A percentile compares a stretch with the other conserved stretches of the same genome.
These are phyloP conservation scores for Parnassius smintheus DNA, from an alignment of 2,888 invertebrate genomes.

Conservation along the genomic window DNA sequence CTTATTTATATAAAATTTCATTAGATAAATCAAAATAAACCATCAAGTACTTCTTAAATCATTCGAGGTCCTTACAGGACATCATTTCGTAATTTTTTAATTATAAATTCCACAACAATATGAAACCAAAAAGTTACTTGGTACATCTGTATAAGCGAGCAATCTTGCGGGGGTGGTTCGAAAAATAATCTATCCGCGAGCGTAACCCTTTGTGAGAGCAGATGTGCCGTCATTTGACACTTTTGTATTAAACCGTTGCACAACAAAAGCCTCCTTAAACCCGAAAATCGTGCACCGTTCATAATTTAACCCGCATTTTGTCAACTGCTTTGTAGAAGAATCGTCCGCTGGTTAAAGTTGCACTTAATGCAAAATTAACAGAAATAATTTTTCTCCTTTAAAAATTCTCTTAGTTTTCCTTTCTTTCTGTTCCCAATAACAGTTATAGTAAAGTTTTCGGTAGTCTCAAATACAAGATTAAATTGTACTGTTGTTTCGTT, in stretches of 20 bases:
- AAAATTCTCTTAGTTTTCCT: constrained; percentile 8
- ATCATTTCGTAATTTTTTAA: not conserved
- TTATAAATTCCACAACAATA: constrained; percentile 21
- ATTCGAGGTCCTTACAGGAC: too few species aligned
- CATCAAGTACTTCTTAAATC: too few species aligned
- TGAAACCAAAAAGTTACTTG: constrained; percentile 35
- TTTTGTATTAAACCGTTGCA: constrained; percentile 81
- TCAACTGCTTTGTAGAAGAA: constrained; percentile 58
- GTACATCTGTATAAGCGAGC: constrained; percentile 77
- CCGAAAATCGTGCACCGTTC: constrained; percentile 77
- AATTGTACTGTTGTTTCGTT: constrained; percentile 27
- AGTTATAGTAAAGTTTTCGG: constrained; percentile 22
- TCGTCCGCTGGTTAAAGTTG: constrained; percentile 33
- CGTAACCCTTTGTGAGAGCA: constrained; percentile 78
- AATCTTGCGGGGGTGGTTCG: constrained; percentile 79
- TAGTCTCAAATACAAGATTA: constrained; percentile 19
- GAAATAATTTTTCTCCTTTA: constrained; percentile 19
- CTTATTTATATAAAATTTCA: too few species aligned
- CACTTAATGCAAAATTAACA: constrained; percentile 27
- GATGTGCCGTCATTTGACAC: constrained; percentile 82
- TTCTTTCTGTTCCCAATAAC: constrained; percentile 21
- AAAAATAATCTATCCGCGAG: constrained; percentile 77
- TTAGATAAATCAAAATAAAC: too few species aligned
- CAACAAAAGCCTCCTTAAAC: constrained; percentile 79
- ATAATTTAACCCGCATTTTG: constrained; percentile 75